phyloP scores from a whole-genome alignment of 2,888 invertebrate genomes.

The Ethmia dodecea region DNA sequence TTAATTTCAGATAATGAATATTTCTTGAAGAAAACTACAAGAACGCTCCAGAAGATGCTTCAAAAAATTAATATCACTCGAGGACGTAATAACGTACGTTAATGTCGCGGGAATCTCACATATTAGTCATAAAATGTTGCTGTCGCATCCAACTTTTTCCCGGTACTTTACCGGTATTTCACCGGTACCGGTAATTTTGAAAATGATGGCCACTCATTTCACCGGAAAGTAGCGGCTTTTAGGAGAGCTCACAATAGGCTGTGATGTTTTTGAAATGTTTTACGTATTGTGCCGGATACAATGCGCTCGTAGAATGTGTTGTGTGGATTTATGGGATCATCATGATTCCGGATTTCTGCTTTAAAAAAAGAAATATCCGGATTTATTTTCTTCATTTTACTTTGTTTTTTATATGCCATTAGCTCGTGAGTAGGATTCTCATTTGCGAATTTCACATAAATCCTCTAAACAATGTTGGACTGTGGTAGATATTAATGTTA shows the following conservation, averaged over 20 bases:
- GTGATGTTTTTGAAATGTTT: neutral
- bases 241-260: slow-evolving; percentile 11
- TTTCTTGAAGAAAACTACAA: too few relatives aligned
- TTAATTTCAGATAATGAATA: too few relatives aligned
- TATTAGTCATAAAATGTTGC: slow-evolving; percentile 5
- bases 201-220: slow-evolving; percentile 15
- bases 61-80: neutral
- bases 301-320: neutral
- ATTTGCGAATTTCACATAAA: too few relatives aligned
- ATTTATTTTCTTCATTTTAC: too few relatives aligned
- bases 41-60: too few relatives aligned
- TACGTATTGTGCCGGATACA: slow-evolving; percentile 2
- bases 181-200: slow-evolving; percentile 17
- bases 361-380: too few relatives aligned
- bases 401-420: too few relatives aligned
- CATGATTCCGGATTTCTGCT: too few relatives aligned
- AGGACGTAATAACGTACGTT: neutral
- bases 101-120: slow-evolving; percentile 7
- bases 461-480: too few relatives aligned
- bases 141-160: slow-evolving; percentile 6
- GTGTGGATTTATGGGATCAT: neutral
- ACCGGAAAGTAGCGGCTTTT: slow-evolving; percentile 18
- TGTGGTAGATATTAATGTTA: too few relatives aligned
- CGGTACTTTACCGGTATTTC: too few relatives aligned
- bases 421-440: too few relatives aligned